Evolutionary conservation across 2,113 vertebrate genomes (phyloP).

Genomic region (Oreochromis niloticus): DNA sequence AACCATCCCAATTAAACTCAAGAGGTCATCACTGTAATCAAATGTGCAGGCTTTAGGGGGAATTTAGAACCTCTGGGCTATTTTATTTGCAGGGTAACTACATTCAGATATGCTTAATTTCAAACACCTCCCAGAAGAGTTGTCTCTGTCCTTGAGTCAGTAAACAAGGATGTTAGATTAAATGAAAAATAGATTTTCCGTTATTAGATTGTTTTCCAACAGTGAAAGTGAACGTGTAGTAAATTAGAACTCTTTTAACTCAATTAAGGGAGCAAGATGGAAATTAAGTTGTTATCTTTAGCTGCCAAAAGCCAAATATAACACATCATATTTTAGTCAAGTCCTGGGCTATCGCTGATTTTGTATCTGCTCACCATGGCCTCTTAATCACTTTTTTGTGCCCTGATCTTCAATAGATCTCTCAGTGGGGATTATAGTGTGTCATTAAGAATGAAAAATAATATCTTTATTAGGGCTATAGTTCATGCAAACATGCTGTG

Average conservation of each 20-base stretch:
- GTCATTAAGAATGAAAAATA: background rate
- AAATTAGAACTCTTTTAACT: background rate
- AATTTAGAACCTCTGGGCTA: background rate
- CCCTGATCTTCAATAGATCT: background rate
- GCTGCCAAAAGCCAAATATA: background rate
- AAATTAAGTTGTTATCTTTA: background rate
- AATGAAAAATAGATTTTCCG: constrained; percentile 1
- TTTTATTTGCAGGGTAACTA: background rate
- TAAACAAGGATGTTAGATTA: constrained; percentile 26
- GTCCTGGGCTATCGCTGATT: background rate
- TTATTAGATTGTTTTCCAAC: background rate
- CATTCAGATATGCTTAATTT: background rate
- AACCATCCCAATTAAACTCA: background rate
- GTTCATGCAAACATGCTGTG: background rate
- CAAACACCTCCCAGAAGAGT: background rate
- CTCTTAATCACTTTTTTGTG: background rate
- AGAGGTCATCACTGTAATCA: background rate
- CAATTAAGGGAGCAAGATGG: background rate
- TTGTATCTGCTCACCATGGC: background rate
- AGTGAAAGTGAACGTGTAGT: background rate
- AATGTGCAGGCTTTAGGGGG: background rate
- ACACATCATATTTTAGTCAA: background rate
- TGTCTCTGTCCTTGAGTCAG: background rate
- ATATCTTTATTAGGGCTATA: background rate
- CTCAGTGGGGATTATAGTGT: background rate